These are phyloP conservation scores for Thunnus albacares DNA, from an alignment of 2,797 vertebrate species.

Conservation along the genomic window DNA sequence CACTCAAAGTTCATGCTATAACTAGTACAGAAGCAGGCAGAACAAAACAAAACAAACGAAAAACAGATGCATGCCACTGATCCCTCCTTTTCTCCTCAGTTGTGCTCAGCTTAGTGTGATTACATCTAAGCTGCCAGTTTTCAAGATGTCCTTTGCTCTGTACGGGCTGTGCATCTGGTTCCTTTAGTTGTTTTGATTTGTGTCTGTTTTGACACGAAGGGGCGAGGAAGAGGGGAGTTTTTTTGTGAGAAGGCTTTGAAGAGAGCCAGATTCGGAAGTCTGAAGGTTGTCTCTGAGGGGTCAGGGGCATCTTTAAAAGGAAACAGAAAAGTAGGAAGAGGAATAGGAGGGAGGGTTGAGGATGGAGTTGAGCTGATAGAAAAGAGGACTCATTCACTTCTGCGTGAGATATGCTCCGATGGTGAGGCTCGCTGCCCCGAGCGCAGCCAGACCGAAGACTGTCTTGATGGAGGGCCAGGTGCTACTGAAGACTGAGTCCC, in stretches of 20 bases:
- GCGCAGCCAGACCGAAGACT: constrained; percentile 93
- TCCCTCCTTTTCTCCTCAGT: constrained; percentile 49
- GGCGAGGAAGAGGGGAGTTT: constrained; percentile 47
- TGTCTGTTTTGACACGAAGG: constrained; percentile 78
- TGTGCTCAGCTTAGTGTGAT: constrained; percentile 59
- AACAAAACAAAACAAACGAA: constrained; percentile 35
- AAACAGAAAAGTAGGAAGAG: constrained; percentile 42
- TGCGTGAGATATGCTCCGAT: constrained; percentile 97
- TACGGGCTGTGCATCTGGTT: constrained; percentile 57
- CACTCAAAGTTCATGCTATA: constrained; percentile 81
- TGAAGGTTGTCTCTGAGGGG: constrained; percentile 74
- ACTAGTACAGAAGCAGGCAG: constrained; percentile 79
- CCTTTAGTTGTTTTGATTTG: constrained; percentile 75
- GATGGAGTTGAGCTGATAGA: constrained; percentile 41
- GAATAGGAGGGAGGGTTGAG: constrained; percentile 13
- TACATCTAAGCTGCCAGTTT: constrained; percentile 65
- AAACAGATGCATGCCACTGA: constrained; percentile 56
- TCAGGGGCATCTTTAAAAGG: constrained; percentile 65
- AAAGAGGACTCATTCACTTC: constrained; percentile 87
- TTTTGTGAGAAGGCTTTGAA: constrained; percentile 73
- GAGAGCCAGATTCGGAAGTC: constrained; percentile 62
- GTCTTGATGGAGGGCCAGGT: constrained; percentile 98
- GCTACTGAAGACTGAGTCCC: constrained; percentile 92
- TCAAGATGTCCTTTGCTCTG: constrained; percentile 54
- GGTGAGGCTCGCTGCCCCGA: constrained; percentile 96